Evolutionary conservation across 2,888 invertebrate species (phyloP).

Genomic region (Dyspetes luteomarginatus): DNA sequence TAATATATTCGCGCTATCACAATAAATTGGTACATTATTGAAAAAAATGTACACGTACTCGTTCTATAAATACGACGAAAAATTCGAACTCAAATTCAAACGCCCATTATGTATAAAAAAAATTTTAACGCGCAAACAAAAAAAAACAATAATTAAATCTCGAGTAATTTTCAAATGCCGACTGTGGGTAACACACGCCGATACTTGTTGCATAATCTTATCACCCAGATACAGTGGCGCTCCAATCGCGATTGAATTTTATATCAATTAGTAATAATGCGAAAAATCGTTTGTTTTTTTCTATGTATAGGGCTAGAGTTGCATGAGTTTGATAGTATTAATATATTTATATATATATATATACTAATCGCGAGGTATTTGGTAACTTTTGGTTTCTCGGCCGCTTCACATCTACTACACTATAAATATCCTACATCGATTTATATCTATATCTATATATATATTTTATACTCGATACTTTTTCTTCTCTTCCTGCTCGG

Average conservation of each 20-base stretch:
- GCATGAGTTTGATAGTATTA: constrained; percentile 49
- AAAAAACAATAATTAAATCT: constrained; percentile 1
- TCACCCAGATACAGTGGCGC: neutral
- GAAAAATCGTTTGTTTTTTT: constrained; percentile 37
- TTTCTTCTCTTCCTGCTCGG: constrained; percentile 8
- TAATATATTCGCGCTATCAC: constrained; percentile 65
- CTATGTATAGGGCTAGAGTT: constrained; percentile 27
- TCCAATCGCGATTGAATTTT: constrained; percentile 2
- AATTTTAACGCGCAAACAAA: constrained; percentile 32
- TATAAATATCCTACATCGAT: constrained; percentile 17
- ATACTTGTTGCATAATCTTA: neutral
- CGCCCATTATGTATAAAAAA: constrained; percentile 59
- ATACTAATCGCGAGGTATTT: constrained; percentile 71
- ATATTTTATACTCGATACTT: constrained; percentile 6
- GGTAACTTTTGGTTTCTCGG: constrained; percentile 72
- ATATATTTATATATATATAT: no score
- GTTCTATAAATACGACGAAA: constrained; percentile 18
- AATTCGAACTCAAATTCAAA: constrained; percentile 32
- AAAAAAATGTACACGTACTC: constrained; percentile 49
- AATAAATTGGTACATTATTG: constrained; percentile 60
- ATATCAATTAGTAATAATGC: constrained; percentile 28
- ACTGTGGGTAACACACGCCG: neutral
- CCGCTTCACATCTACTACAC: constrained; percentile 53
- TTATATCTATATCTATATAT: neutral
- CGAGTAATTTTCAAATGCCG: neutral